Conservation (phyloP, 2,113 vertebrate genomes). For the Pseudolaguvia tuberculata region DNA sequence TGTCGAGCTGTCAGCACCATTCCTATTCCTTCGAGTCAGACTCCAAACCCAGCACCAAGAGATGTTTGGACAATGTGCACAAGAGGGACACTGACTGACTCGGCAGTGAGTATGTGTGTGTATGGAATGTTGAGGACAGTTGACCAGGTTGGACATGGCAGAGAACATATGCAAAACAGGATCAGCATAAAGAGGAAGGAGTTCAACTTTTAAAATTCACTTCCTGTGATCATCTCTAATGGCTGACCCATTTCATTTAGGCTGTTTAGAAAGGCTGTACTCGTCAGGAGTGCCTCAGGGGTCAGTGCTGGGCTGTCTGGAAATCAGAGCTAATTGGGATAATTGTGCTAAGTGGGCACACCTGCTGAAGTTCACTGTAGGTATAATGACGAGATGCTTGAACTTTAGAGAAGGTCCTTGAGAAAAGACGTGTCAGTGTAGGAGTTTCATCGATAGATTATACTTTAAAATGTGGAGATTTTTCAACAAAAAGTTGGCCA, state of each 20-base stretch:
- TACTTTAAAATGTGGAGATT: too few relatives aligned
- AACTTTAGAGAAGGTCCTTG: background rate
- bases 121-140: slow-evolving; percentile 1
- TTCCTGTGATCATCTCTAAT: background rate
- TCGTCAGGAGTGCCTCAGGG: background rate
- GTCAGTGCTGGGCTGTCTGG: background rate
- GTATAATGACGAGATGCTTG: background rate
- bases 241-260: background rate
- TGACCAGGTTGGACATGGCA: background rate
- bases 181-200: background rate
- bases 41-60: background rate
- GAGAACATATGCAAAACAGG: background rate
- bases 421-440: background rate
- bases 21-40: slow-evolving; percentile 4
- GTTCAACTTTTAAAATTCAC: background rate
- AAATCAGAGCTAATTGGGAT: background rate
- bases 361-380: background rate
- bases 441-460: too few relatives aligned
- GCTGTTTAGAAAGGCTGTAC: background rate
- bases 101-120: background rate
- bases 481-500: too few relatives aligned
- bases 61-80: background rate
- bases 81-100: background rate
- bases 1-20: slow-evolving; percentile 5
- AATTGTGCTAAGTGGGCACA: background rate